phyloP scores from a whole-genome alignment of 2,113 vertebrate genomes.

The Ciconia stormi region DNA sequence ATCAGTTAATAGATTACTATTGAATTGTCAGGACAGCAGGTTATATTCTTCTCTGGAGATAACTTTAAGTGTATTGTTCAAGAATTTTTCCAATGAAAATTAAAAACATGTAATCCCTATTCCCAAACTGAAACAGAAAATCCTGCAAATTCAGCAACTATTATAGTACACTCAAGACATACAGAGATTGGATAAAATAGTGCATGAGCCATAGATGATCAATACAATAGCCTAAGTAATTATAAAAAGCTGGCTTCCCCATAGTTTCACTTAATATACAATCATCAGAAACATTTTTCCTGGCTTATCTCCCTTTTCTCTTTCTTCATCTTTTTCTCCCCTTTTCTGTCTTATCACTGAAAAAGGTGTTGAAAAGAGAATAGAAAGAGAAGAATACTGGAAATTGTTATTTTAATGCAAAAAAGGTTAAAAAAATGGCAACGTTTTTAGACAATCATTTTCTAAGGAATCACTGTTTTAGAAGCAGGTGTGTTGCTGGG shows the following conservation, averaged over 20 bases:
- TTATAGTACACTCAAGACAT: not conserved
- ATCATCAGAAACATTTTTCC: not conserved
- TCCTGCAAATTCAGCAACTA: not conserved
- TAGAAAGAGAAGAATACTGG: not conserved
- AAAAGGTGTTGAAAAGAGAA: not conserved
- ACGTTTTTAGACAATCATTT: not conserved
- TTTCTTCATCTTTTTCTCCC: not conserved
- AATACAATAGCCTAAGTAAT: not conserved
- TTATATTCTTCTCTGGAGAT: conserved; percentile 51
- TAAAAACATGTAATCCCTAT: conserved; percentile 8
- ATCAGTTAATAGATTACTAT: conserved; percentile 69
- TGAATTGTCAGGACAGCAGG: conserved; percentile 51
- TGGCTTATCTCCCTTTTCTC: not conserved
- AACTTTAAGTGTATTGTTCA: conserved; percentile 47
- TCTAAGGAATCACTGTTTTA: not conserved
- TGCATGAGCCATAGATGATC: not conserved
- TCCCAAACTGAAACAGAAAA: conserved; percentile 43
- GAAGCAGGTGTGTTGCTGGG: not conserved
- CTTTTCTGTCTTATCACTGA: not conserved
- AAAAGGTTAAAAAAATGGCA: not conserved
- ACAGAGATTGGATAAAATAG: not conserved
- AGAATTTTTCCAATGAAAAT: conserved; percentile 55
- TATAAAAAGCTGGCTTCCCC: not conserved
- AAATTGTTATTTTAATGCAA: not conserved
- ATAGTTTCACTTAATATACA: not conserved